Evolutionary conservation across 2,888 invertebrate species (phyloP).

Genomic region (Oxyteleia sp.): DNA sequence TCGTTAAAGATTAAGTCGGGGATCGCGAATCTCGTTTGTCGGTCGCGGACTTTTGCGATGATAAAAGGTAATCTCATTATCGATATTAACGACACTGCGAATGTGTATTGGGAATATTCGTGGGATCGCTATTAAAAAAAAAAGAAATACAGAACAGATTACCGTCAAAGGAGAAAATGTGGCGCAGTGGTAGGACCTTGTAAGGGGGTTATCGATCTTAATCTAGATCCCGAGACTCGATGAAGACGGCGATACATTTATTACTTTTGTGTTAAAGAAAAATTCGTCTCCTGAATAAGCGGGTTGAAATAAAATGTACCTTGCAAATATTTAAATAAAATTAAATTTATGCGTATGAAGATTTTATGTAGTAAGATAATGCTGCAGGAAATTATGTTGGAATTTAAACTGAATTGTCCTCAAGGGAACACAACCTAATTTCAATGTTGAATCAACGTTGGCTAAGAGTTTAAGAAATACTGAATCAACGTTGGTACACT

Average conservation of each 20-base stretch:
- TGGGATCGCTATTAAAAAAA: conserved; percentile 30
- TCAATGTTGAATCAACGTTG: no score
- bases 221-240: conserved; percentile 82
- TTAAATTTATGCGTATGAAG: not conserved
- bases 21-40: conserved; percentile 50
- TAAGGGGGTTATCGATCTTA: conserved; percentile 81
- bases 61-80: conserved; percentile 50
- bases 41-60: conserved; percentile 25
- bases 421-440: no score
- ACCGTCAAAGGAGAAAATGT: conserved; percentile 63
- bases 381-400: no score
- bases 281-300: conserved; percentile 73
- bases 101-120: conserved; percentile 68
- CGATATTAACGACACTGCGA: conserved; percentile 45
- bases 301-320: conserved; percentile 82
- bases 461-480: no score
- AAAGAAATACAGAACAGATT: conserved; percentile 60
- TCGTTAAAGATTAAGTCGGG: conserved; percentile 60
- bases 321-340: conserved; percentile 80
- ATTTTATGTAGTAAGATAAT: not conserved
- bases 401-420: no score
- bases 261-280: conserved; percentile 86
- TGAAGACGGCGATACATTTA: conserved; percentile 83
- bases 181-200: conserved; percentile 69
- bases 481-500: no score